Conservation (phyloP, 2,888 invertebrate genomes). For the Belgica antarctica region DNA sequence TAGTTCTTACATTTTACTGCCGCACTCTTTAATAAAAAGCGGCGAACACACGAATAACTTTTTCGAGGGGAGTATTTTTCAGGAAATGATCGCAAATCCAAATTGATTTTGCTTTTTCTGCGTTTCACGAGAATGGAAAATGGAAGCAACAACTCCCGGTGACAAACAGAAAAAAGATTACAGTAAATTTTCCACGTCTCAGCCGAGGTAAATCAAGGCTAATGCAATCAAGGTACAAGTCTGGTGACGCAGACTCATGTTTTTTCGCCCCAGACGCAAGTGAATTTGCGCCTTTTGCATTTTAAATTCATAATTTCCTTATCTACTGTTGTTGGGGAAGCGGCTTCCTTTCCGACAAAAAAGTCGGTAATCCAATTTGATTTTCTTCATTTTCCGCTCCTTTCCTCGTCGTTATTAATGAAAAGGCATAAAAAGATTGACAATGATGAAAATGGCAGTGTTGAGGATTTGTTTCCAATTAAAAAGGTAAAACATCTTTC, state of each 20-base stretch:
- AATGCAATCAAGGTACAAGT: not conserved
- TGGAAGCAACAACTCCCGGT: too few relatives aligned
- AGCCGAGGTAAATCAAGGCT: not conserved
- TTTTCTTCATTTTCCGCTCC: not conserved
- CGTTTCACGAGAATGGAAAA: too few relatives aligned
- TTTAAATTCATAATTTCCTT: constrained; percentile 6
- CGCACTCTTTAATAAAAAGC: too few relatives aligned
- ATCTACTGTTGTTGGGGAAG: not conserved
- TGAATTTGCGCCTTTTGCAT: not conserved
- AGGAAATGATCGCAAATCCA: too few relatives aligned
- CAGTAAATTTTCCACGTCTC: too few relatives aligned
- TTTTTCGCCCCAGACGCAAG: not conserved
- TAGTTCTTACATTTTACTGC: too few relatives aligned
- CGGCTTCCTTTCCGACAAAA: not conserved
- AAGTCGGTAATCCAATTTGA: not conserved
- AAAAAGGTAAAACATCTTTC: too few relatives aligned
- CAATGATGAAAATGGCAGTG: not conserved
- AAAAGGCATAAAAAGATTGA: not conserved
- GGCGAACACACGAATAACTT: too few relatives aligned
- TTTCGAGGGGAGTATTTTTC: too few relatives aligned
- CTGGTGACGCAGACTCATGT: not conserved
- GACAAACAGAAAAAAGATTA: too few relatives aligned
- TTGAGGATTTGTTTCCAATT: not conserved
- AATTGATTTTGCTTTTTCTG: too few relatives aligned
- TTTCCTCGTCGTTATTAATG: not conserved